Percentiles rank a stretch among this genome's conserved stretches.
Evolutionary conservation across 2,113 vertebrate genomes (phyloP).

Genomic region (Podarcis cretensis): DNA sequence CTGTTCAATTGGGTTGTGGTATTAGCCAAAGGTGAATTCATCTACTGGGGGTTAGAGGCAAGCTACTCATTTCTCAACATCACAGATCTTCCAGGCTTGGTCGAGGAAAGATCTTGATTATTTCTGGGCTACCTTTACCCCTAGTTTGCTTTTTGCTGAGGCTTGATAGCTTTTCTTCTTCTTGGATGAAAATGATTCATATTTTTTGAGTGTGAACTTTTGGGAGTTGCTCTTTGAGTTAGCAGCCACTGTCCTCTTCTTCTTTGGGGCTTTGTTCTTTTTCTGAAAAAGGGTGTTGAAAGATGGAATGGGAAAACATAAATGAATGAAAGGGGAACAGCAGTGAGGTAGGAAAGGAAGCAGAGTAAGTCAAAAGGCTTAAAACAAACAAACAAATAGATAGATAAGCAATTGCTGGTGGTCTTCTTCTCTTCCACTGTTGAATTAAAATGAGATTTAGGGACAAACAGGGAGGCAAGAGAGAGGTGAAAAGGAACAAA

Average conservation of each 20-base stretch:
- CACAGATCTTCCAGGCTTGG: conserved; percentile 90
- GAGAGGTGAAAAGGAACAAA: conserved; percentile 20
- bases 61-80: conserved; percentile 79
- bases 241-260: conserved; percentile 89
- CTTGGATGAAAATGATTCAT: conserved; percentile 88
- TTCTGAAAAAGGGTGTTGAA: conserved; percentile 86
- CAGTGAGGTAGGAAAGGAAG: conserved; percentile 64
- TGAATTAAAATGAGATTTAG: conserved; percentile 53
- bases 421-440: conserved; percentile 50
- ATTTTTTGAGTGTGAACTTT: conserved; percentile 89
- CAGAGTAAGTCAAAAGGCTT: conserved; percentile 53
- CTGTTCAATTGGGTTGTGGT: conserved; percentile 68
- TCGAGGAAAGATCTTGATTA: conserved; percentile 92
- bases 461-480: conserved; percentile 34
- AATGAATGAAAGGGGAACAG: conserved; percentile 72
- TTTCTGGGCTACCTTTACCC: conserved; percentile 87
- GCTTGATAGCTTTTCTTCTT: conserved; percentile 92
- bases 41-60: conserved; percentile 79
- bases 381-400: conserved; percentile 4
- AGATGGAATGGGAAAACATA: conserved; percentile 82
- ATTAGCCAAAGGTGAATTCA: conserved; percentile 76
- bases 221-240: conserved; percentile 87
- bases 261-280: conserved; percentile 93
- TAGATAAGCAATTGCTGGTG: background rate
- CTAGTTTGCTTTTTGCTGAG: conserved; percentile 86